A percentile compares a stretch with the other conserved stretches of the same genome.
Conservation (phyloP, 2,797 vertebrate species). For the Enteromius mattozi region DNA sequence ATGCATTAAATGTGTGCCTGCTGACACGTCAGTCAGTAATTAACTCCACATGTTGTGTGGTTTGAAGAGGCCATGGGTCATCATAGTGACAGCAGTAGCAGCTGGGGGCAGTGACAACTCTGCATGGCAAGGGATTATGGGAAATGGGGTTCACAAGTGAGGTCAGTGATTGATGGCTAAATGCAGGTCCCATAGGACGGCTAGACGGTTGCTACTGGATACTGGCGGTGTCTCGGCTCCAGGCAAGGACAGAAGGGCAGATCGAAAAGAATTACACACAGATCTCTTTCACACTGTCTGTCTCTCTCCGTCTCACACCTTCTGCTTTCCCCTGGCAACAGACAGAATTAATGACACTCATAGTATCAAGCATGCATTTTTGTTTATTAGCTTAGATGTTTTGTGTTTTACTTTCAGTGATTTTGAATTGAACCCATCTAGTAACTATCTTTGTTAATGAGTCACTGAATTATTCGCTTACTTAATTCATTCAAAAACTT, state of each 20-base stretch:
- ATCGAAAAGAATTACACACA: constrained; percentile 55
- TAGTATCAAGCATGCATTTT: neutral
- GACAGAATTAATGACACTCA: neutral
- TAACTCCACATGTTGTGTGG: constrained; percentile 52
- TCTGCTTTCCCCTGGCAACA: constrained; percentile 48
- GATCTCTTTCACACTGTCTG: constrained; percentile 28
- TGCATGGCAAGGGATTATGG: constrained; percentile 54
- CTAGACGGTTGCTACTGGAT: constrained; percentile 68
- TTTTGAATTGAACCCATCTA: neutral
- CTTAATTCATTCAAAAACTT: neutral
- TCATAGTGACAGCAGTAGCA: constrained; percentile 43
- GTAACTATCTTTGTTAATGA: no score
- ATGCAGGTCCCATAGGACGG: constrained; percentile 34
- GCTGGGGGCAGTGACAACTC: constrained; percentile 33
- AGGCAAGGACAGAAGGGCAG: constrained; percentile 63
- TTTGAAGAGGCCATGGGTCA: constrained; percentile 58
- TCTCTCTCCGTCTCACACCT: constrained; percentile 48
- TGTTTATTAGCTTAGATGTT: neutral
- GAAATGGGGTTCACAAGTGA: constrained; percentile 57
- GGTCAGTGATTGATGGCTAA: constrained; percentile 61
- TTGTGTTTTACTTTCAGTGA: constrained; percentile 44
- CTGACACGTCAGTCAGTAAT: constrained; percentile 58
- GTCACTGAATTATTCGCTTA: neutral
- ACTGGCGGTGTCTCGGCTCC: constrained; percentile 61
- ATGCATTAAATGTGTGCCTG: constrained; percentile 44